Evolutionary conservation across 2,888 invertebrate species (phyloP).

Genomic region (Platycheirus albimanus): DNA sequence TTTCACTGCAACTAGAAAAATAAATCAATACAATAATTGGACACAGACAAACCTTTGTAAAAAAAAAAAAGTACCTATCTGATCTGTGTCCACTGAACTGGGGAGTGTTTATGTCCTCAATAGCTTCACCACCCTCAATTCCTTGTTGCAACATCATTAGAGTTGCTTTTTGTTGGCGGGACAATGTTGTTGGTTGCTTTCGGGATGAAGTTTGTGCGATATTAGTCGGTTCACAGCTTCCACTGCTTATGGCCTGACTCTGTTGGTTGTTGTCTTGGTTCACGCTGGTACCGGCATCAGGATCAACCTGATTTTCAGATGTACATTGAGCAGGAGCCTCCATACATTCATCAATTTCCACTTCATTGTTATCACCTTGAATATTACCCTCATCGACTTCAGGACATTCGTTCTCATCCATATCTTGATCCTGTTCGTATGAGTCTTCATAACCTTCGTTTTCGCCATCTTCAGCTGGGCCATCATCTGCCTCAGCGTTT

Average conservation of each 20-base stretch:
- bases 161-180: conserved; percentile 79
- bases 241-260: conserved; percentile 91
- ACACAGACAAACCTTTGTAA: neutral
- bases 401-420: conserved; percentile 84
- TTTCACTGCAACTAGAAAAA: conserved; percentile 82
- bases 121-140: conserved; percentile 82
- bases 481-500: conserved; percentile 84
- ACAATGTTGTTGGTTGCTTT: conserved; percentile 79
- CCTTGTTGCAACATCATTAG: conserved; percentile 78
- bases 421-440: conserved; percentile 83
- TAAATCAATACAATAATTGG: too few species aligned
- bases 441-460: conserved; percentile 85
- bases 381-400: conserved; percentile 84
- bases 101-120: conserved; percentile 90
- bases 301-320: conserved; percentile 83
- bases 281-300: conserved; percentile 78
- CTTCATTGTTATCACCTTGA: conserved; percentile 85
- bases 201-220: conserved; percentile 77
- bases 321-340: conserved; percentile 86
- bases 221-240: conserved; percentile 86
- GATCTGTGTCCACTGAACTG: conserved; percentile 84
- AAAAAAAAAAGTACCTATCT: conserved; percentile 77
- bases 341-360: conserved; percentile 86
- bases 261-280: conserved; percentile 83
- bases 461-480: conserved; percentile 83